Base-by-base conservation (phyloP, 2,888 invertebrate genomes). In the Amphimallon solstitiale region DNA sequence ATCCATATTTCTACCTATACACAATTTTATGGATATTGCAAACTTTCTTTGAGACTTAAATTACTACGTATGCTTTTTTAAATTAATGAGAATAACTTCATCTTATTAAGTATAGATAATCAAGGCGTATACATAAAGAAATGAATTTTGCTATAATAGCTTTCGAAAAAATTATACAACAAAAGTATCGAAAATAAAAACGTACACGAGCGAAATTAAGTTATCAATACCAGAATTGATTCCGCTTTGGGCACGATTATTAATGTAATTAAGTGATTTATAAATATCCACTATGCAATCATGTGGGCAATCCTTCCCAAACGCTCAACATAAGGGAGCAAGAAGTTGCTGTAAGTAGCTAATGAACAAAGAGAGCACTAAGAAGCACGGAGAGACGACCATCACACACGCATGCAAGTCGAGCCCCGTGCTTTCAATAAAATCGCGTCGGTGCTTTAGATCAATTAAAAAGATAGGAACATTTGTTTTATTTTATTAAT, bases 191-290 rank as follows among this genome's bases (percentile, higher is more conserved):
- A 14, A 56, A 56, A 56, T 14, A 23, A 56, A 56, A 56, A 56
- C 54, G 12, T n/a, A 38, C 37, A 17, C 54, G 19, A 29, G n/a
- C 29, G 21, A 56, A 56, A 64, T 64, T 64, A 64, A 64, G 63
- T 64, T 64, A 64, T 56, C 63, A 64, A 35, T 46, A 56, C 46
- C 17, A 19, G 54, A 64, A 64, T 46, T 64, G 56, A 46, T 46
- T 56, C 19, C n/a, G 37, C 63, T 54, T 45, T 17, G 21, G 63
- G 46, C 54, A 64, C 34, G 54, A 35, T 54, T 64, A 64, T 64
- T 64, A 64, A 64, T 56, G 63, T 56, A 64, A 64, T 64, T 64
- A 64, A 64, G 63, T 64, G 63, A 54, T 64, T 64, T 64, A 64
- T 64, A 64, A 64, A 64, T 64, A 64, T 64, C 45, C 46, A 45